Percentiles rank a stretch among this genome's conserved stretches.
Conservation (phyloP, 2,888 invertebrate genomes). For the Drosophila kanekoi region DNA sequence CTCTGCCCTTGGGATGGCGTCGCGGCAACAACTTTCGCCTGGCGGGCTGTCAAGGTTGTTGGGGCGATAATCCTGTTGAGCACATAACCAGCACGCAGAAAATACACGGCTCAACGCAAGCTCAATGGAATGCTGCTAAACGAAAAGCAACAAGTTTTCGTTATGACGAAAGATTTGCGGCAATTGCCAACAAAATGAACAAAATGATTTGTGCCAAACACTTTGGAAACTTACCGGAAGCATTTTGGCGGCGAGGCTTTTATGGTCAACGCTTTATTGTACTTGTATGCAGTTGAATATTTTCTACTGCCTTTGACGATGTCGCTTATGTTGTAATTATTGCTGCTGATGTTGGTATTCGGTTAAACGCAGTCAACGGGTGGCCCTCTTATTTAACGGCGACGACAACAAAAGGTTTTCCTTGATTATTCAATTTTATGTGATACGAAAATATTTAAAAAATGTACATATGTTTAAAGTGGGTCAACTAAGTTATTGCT, state of each 20-base stretch:
- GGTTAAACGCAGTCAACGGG: conserved; percentile 32
- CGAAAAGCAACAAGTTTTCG: conserved; percentile 15
- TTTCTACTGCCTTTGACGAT: conserved; percentile 13
- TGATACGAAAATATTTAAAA: conserved; percentile 49
- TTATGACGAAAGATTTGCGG: conserved; percentile 35
- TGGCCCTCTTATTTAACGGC: conserved; percentile 37
- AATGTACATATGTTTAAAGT: conserved; percentile 50
- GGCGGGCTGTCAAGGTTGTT: conserved; percentile 41
- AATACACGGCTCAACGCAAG: conserved; percentile 5
- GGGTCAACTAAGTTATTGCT: conserved; percentile 30
- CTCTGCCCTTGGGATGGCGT: conserved; percentile 27
- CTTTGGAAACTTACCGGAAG: conserved; percentile 80
- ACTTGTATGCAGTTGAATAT: conserved; percentile 16
- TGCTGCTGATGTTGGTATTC: conserved; percentile 29
- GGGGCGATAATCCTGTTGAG: conserved; percentile 9
- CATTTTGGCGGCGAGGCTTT: conserved; percentile 77
- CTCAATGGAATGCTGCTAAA: conserved; percentile 28
- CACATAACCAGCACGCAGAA: conserved; percentile 24
- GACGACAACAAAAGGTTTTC: conserved; percentile 43
- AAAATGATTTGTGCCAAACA: conserved; percentile 38
- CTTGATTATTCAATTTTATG: conserved; percentile 34
- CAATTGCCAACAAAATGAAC: conserved; percentile 45
- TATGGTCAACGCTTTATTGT: conserved; percentile 42
- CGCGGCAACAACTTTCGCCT: conserved; percentile 33
- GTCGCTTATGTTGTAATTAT: conserved; percentile 42